phyloP scores from a whole-genome alignment of 2,888 invertebrate species.

The Thelaira solivaga region DNA sequence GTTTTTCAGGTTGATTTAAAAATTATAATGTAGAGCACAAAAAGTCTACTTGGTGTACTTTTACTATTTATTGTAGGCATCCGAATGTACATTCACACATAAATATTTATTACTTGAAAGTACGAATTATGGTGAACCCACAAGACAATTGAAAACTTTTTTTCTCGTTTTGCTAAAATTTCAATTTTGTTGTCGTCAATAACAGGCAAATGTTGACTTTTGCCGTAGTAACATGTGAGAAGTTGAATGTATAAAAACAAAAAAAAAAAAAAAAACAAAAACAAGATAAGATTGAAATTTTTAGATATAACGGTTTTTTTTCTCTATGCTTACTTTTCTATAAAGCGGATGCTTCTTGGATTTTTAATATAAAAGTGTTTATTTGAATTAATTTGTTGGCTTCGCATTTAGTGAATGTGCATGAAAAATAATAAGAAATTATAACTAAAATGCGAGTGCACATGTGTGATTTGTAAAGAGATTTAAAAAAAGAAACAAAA shows the following conservation, averaged over 20 bases:
- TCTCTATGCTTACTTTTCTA: not conserved
- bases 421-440: not conserved
- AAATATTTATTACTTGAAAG: not conserved
- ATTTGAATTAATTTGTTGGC: conserved; percentile 49
- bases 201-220: conserved; percentile 34
- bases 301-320: conserved; percentile 3
- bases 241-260: conserved; percentile 16
- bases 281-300: conserved; percentile 23
- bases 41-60: conserved; percentile 42
- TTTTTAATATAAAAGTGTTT: conserved; percentile 59
- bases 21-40: conserved; percentile 4
- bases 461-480: not conserved
- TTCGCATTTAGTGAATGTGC: not conserved
- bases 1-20: not conserved
- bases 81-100: not conserved
- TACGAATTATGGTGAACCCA: conserved; percentile 5
- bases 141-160: conserved; percentile 50
- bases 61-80: not conserved
- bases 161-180: conserved; percentile 9
- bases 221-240: conserved; percentile 27
- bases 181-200: conserved; percentile 33
- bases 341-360: conserved; percentile 51
- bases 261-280: not conserved
- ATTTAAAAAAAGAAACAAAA: not conserved
- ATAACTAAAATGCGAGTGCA: not conserved